A percentile compares a stretch with the other conserved stretches of the same genome.
Evolutionary conservation across 2,113 vertebrate genomes (phyloP).

Genomic region (Excalfactoria chinensis): DNA sequence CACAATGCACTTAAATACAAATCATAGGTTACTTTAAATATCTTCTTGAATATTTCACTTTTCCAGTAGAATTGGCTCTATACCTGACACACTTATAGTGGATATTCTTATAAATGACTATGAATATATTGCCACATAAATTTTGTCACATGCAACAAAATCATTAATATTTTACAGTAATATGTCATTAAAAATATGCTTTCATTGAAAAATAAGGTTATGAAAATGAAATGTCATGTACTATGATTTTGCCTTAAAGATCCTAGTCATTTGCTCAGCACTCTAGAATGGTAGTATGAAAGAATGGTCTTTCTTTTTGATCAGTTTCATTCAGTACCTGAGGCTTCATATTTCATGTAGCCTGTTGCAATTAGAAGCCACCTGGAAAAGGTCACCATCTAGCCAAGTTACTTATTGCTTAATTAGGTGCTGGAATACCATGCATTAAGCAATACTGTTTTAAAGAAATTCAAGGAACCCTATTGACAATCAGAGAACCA

Average conservation of each 20-base stretch:
- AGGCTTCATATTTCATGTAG: neutral
- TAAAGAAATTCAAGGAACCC: neutral
- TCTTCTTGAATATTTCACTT: slow-evolving; percentile 8
- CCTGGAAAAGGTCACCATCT: slow-evolving; percentile 7
- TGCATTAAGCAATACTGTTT: neutral
- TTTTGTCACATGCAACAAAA: slow-evolving; percentile 57
- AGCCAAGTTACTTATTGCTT: neutral
- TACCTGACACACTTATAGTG: slow-evolving; percentile 36
- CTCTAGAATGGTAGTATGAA: neutral
- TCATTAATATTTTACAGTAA: slow-evolving; percentile 48
- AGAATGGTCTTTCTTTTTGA: neutral
- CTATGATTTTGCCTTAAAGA: neutral
- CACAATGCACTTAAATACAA: neutral
- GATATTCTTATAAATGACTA: slow-evolving; percentile 41
- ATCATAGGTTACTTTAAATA: neutral
- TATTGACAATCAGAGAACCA: neutral
- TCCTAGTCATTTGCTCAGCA: neutral
- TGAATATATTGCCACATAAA: slow-evolving; percentile 34
- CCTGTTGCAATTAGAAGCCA: neutral
- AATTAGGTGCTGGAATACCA: neutral
- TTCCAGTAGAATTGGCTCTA: neutral
- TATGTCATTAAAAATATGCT: slow-evolving; percentile 46
- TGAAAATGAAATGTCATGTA: slow-evolving; percentile 41
- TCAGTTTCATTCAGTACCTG: neutral
- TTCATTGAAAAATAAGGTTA: slow-evolving; percentile 21